These are phyloP conservation scores for Cuniculus paca DNA, from an alignment of 2,797 vertebrate species.

Conservation along the genomic window DNA sequence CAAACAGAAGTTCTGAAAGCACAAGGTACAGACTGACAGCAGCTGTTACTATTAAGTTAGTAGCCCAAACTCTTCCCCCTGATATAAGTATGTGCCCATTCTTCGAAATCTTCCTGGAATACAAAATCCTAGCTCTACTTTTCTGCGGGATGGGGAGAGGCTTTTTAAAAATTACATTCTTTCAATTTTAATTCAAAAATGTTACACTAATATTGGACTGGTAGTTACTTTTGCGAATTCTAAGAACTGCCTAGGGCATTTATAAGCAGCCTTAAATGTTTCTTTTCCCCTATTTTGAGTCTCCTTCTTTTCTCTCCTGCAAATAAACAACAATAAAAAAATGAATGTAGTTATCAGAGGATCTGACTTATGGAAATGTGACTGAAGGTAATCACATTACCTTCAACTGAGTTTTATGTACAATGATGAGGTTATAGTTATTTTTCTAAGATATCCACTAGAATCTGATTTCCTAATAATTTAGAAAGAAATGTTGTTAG, in stretches of 20 bases:
- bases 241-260: background rate
- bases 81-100: background rate
- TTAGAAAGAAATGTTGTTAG: background rate
- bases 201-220: background rate
- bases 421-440: conserved; percentile 27
- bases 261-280: background rate
- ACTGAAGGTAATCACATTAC: background rate
- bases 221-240: background rate
- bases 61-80: conserved; percentile 25
- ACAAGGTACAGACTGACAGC: background rate
- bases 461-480: conserved; percentile 58
- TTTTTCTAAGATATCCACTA: conserved; percentile 57
- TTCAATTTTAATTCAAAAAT: conserved; percentile 4
- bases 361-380: background rate
- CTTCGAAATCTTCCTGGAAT: conserved; percentile 6
- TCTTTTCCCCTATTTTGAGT: conserved; percentile 33
- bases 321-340: background rate
- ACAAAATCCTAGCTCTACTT: background rate
- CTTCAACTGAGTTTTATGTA: conserved; percentile 24
- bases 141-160: background rate
- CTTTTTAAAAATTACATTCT: background rate
- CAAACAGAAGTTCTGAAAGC: conserved; percentile 2
- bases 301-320: background rate
- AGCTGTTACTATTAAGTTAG: background rate
- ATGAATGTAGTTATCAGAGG: conserved; percentile 26